These are phyloP conservation scores for Cottus gobio DNA, from an alignment of 2,113 vertebrate species.

Conservation along the genomic window DNA sequence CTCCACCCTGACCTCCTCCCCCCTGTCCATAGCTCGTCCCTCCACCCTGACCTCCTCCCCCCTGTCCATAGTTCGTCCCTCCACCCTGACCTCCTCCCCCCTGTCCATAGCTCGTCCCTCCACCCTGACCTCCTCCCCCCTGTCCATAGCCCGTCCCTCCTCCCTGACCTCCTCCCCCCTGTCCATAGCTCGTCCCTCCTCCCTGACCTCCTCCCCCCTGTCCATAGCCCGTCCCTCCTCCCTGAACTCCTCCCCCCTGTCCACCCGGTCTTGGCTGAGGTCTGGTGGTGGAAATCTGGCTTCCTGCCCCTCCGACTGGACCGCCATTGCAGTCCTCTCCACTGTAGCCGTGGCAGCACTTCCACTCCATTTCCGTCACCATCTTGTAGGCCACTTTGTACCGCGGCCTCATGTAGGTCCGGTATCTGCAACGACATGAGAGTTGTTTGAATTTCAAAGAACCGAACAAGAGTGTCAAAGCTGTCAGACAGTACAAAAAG, in stretches of 20 bases:
- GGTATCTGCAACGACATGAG: constrained; percentile 83
- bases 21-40: too few species aligned
- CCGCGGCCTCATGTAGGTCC: constrained; percentile 90
- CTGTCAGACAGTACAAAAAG: too few species aligned
- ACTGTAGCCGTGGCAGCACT: constrained; percentile 92
- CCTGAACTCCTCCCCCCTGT: constrained; percentile 63
- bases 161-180: constrained; percentile 72
- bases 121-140: constrained; percentile 40
- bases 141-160: constrained; percentile 56
- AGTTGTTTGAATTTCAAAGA: neutral
- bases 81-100: neutral
- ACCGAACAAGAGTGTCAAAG: neutral
- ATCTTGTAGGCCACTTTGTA: constrained; percentile 94
- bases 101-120: constrained; percentile 39
- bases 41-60: too few species aligned
- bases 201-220: neutral
- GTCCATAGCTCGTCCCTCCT: neutral
- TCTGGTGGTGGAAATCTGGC: constrained; percentile 80
- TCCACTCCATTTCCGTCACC: constrained; percentile 94
- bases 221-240: constrained; percentile 42
- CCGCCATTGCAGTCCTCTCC: constrained; percentile 88
- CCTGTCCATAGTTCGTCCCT: too few species aligned
- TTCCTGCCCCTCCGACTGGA: constrained; percentile 65
- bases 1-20: too few species aligned
- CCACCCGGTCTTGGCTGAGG: constrained; percentile 80